Evolutionary conservation across 2,888 invertebrate species (phyloP).

Genomic region (Cyclophora punctaria): DNA sequence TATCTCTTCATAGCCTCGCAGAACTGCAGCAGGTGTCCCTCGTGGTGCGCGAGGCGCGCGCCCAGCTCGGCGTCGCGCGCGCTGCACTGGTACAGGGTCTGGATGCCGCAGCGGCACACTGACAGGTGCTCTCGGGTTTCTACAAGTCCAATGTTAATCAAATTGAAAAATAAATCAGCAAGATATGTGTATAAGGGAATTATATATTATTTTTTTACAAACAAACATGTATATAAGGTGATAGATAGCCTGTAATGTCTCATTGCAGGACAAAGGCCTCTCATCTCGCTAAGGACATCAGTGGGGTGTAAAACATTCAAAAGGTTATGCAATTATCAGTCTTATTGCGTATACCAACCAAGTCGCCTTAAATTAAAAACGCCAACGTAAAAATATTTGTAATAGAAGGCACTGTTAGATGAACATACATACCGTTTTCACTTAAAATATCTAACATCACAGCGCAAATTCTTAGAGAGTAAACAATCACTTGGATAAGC

Average conservation of each 20-base stretch:
- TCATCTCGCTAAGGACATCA: no score
- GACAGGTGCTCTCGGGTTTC: slow-evolving; percentile 16
- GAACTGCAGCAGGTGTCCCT: slow-evolving; percentile 42
- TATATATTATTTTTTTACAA: no score
- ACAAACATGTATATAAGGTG: no score
- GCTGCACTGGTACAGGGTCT: slow-evolving; percentile 29
- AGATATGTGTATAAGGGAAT: no score
- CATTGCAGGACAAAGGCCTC: no score
- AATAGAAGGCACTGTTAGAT: neutral
- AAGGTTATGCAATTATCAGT: no score
- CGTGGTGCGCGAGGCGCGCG: slow-evolving; percentile 32
- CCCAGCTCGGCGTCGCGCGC: slow-evolving; percentile 34
- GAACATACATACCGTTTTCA: slow-evolving; percentile 14
- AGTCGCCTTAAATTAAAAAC: neutral
- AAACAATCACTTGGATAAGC: slow-evolving; percentile 48
- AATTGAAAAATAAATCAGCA: no score
- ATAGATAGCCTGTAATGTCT: no score
- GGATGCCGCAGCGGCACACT: slow-evolving; percentile 39
- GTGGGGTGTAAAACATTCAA: no score
- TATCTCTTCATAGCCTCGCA: slow-evolving; percentile 28
- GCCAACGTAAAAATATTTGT: neutral
- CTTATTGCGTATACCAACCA: no score
- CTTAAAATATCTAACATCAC: slow-evolving; percentile 27
- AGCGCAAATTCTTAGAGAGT: slow-evolving; percentile 48
- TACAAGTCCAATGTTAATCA: neutral